Conservation (phyloP, 1,140 invertebrate species). For the Ylistrum balloti region DNA sequence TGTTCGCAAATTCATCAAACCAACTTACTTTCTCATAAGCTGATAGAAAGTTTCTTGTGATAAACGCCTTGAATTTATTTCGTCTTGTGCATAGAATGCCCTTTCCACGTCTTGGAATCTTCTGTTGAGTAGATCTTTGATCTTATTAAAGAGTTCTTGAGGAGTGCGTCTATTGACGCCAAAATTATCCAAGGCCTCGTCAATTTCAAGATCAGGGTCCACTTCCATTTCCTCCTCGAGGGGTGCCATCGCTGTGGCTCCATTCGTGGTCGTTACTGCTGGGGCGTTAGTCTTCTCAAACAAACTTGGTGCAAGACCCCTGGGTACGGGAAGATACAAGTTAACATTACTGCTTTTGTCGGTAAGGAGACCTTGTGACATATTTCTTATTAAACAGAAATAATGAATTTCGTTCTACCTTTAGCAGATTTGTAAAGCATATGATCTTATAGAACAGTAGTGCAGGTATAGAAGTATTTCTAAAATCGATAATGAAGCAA, state of each 20-base stretch:
- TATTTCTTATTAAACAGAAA: too few species aligned
- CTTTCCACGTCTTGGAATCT: conserved; percentile 78
- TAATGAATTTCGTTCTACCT: too few species aligned
- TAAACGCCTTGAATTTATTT: conserved; percentile 77
- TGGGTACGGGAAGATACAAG: conserved; percentile 46
- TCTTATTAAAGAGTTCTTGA: conserved; percentile 76
- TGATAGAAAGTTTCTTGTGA: conserved; percentile 81
- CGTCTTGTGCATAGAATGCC: conserved; percentile 79
- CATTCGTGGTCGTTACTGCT: conserved; percentile 28
- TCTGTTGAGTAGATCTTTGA: conserved; percentile 78
- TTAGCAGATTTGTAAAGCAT: too few species aligned
- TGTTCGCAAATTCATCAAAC: background rate
- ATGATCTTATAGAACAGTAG: too few species aligned
- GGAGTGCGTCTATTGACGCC: conserved; percentile 59
- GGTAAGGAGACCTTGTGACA: too few species aligned
- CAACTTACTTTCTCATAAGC: conserved; percentile 75
- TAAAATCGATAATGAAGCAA: too few species aligned
- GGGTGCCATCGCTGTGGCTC: conserved; percentile 37
- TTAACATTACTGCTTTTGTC: too few species aligned
- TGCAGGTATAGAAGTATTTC: too few species aligned
- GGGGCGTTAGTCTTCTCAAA: conserved; percentile 59
- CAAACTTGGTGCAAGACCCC: conserved; percentile 77
- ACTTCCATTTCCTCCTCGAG: background rate
- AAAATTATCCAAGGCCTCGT: conserved; percentile 63
- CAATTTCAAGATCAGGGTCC: conserved; percentile 48